These are phyloP conservation scores for Helogale parvula DNA, from an alignment of 2,113 vertebrate species.

Conservation along the genomic window DNA sequence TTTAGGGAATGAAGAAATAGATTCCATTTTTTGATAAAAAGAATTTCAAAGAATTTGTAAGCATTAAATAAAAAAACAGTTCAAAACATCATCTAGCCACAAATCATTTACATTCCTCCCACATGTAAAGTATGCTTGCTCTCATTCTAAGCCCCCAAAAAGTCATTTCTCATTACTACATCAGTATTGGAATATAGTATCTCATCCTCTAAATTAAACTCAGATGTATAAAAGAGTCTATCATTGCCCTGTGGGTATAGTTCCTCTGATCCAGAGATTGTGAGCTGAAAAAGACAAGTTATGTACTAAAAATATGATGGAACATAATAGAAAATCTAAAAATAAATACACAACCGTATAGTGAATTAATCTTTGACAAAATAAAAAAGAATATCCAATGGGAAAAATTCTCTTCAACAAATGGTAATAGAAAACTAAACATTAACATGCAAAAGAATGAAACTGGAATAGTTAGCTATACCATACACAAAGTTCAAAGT, in stretches of 20 bases:
- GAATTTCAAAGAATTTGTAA: neutral
- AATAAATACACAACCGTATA: neutral
- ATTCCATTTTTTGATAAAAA: neutral
- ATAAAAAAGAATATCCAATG: neutral
- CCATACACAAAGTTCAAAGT: neutral
- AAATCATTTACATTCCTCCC: too few relatives aligned
- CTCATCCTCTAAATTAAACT: neutral
- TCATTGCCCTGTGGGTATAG: neutral
- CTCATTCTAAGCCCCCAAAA: neutral
- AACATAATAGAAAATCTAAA: neutral
- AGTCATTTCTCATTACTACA: neutral
- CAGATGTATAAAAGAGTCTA: neutral
- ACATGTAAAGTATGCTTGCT: too few relatives aligned
- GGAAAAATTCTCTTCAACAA: neutral
- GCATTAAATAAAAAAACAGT: neutral
- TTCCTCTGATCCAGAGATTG: neutral
- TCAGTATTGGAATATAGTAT: neutral
- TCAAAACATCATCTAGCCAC: neutral
- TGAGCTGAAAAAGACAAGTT: neutral
- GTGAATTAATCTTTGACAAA: neutral
- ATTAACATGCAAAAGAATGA: neutral
- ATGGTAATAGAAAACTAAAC: neutral
- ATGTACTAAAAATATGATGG: neutral
- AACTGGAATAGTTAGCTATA: neutral
- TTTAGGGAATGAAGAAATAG: neutral